These are phyloP conservation scores for Idaea biselata DNA, from an alignment of 2,888 invertebrate genomes.

Conservation along the genomic window DNA sequence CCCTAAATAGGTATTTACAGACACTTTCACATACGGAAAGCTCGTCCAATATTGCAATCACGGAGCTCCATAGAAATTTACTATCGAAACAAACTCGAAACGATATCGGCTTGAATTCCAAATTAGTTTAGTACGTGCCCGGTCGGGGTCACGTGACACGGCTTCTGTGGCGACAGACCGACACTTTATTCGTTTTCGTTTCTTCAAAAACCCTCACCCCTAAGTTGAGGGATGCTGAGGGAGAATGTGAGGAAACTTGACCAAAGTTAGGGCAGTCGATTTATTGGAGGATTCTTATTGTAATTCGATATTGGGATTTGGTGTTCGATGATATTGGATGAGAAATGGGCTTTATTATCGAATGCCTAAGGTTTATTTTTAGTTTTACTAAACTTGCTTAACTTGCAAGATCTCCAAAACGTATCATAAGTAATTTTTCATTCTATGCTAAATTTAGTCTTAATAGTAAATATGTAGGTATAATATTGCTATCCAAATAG, in stretches of 20 bases:
- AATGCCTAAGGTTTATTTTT: too few species aligned
- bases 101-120: constrained; percentile 57
- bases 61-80: constrained; percentile 41
- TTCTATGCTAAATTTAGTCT: too few species aligned
- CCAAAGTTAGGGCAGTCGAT: neutral
- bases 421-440: too few species aligned
- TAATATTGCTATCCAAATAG: too few species aligned
- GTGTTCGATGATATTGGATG: neutral
- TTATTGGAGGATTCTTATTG: neutral
- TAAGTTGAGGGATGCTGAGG: neutral
- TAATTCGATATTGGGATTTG: neutral
- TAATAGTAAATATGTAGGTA: too few species aligned
- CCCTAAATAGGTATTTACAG: constrained; percentile 2
- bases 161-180: neutral
- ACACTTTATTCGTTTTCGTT: constrained; percentile 1
- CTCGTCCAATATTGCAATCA: constrained; percentile 33
- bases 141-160: constrained; percentile 7
- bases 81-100: constrained; percentile 62
- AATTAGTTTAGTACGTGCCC: constrained; percentile 62
- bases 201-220: neutral
- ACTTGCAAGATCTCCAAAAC: too few species aligned
- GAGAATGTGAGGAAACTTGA: neutral
- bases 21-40: constrained; percentile 16
- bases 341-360: neutral
- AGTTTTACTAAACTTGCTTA: too few species aligned